Percentiles rank a stretch among this genome's conserved stretches.
Conservation (phyloP, 2,888 invertebrate genomes). For the Amphipyra tragopoginis region DNA sequence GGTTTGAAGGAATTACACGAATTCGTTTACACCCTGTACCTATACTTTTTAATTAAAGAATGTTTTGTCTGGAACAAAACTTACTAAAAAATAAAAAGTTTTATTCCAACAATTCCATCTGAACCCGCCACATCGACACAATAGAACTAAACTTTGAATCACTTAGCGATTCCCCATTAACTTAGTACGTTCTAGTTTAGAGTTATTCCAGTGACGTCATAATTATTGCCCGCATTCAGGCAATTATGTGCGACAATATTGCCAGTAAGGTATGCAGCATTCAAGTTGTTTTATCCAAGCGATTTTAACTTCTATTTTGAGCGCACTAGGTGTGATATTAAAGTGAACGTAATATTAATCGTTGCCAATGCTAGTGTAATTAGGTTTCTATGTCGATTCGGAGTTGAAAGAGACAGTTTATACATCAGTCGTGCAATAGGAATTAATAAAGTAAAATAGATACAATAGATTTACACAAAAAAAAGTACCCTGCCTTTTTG, state of each 20-base stretch:
- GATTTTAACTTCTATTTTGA: slow-evolving; percentile 2
- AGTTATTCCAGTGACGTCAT: slow-evolving; percentile 56
- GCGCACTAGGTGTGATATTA: accelerated
- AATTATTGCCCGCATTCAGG: slow-evolving; percentile 55
- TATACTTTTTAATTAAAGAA: too few relatives aligned
- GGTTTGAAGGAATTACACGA: too few relatives aligned
- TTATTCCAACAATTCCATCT: slow-evolving; percentile 22
- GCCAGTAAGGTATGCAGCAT: slow-evolving; percentile 26
- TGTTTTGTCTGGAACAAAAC: too few relatives aligned
- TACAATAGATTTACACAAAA: too few relatives aligned
- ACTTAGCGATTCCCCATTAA: slow-evolving; percentile 57
- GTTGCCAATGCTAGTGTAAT: slow-evolving; percentile 6
- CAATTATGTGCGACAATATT: slow-evolving; percentile 52
- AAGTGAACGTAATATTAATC: neutral
- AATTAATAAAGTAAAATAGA: slow-evolving; percentile 5
- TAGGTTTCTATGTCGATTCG: slow-evolving; percentile 25
- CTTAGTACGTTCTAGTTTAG: slow-evolving; percentile 46
- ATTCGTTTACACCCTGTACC: too few relatives aligned
- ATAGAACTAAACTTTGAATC: slow-evolving; percentile 60
- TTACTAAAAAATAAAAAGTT: neutral
- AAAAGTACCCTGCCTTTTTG: too few relatives aligned
- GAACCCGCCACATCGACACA: slow-evolving; percentile 35
- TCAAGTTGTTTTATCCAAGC: neutral
- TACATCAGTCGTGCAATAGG: slow-evolving; percentile 1
- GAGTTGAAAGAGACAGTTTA: slow-evolving; percentile 6